Evolutionary conservation across 2,888 invertebrate genomes (phyloP).

Genomic region (Sclerodermus sp.): DNA sequence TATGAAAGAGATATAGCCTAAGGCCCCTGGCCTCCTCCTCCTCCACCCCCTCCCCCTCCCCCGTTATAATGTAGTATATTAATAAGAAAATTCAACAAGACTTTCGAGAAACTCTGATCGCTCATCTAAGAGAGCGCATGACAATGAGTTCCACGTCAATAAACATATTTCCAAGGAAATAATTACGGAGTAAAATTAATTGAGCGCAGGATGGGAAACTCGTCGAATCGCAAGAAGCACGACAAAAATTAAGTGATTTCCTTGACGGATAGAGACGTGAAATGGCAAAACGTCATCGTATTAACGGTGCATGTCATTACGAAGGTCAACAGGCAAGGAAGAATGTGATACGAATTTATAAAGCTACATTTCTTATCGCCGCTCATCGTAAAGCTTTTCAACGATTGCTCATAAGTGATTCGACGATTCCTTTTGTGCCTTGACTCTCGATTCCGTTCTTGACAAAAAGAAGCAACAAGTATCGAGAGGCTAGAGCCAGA

Average conservation of each 20-base stretch:
- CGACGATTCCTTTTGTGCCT: too few species aligned
- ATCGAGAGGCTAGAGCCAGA: too few species aligned
- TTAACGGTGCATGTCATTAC: constrained; percentile 12
- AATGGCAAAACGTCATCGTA: constrained; percentile 4
- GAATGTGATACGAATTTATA: constrained; percentile 4
- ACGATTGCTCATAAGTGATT: too few species aligned
- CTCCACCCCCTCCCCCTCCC: background rate
- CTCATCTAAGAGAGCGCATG: too few species aligned
- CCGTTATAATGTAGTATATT: background rate
- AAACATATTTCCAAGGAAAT: too few species aligned
- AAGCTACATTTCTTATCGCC: background rate
- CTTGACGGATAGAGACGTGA: background rate
- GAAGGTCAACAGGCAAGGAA: constrained; percentile 5
- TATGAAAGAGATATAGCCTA: background rate
- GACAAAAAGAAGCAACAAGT: too few species aligned
- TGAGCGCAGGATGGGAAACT: too few species aligned
- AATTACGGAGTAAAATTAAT: too few species aligned
- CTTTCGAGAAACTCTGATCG: too few species aligned
- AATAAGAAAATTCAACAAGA: background rate
- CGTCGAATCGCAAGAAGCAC: background rate
- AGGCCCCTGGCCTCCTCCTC: background rate
- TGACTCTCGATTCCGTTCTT: too few species aligned
- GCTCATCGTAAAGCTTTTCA: too few species aligned
- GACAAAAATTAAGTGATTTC: background rate
- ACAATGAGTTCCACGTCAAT: too few species aligned